Conservation (phyloP, 2,888 invertebrate species). For the Agonopterix heracliana region DNA sequence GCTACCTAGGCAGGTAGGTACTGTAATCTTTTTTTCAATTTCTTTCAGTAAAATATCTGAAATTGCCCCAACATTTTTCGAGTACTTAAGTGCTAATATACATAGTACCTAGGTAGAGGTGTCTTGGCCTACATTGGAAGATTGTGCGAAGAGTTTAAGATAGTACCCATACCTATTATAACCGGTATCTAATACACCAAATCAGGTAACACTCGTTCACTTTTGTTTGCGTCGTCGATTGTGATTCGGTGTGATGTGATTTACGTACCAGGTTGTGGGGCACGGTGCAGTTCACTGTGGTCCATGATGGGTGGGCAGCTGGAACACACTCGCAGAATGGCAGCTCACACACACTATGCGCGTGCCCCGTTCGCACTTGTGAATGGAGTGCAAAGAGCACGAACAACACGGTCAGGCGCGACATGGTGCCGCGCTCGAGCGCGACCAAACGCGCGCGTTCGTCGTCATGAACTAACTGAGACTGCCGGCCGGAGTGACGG, state of each 20-base stretch:
- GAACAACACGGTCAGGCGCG: constrained; percentile 55
- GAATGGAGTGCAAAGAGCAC: constrained; percentile 67
- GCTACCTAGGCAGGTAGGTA: too few relatives aligned
- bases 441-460: constrained; percentile 48
- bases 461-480: constrained; percentile 43
- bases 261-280: constrained; percentile 75
- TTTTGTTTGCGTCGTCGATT: constrained; percentile 16
- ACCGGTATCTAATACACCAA: too few relatives aligned
- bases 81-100: too few relatives aligned
- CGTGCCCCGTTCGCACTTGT: constrained; percentile 28
- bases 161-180: too few relatives aligned
- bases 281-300: constrained; percentile 79
- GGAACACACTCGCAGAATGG: constrained; percentile 77
- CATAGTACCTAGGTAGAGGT: too few relatives aligned
- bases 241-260: background rate
- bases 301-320: constrained; percentile 75
- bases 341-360: constrained; percentile 62
- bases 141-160: too few relatives aligned
- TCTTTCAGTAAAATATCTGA: too few relatives aligned
- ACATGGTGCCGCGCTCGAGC: constrained; percentile 61
- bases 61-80: too few relatives aligned
- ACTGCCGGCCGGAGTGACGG: constrained; percentile 16
- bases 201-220: too few relatives aligned
- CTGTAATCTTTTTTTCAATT: too few relatives aligned
- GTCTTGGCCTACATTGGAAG: too few relatives aligned